These are phyloP conservation scores for Brachionus manjavacas DNA, from an alignment of 1,140 invertebrate genomes.

Conservation along the genomic window DNA sequence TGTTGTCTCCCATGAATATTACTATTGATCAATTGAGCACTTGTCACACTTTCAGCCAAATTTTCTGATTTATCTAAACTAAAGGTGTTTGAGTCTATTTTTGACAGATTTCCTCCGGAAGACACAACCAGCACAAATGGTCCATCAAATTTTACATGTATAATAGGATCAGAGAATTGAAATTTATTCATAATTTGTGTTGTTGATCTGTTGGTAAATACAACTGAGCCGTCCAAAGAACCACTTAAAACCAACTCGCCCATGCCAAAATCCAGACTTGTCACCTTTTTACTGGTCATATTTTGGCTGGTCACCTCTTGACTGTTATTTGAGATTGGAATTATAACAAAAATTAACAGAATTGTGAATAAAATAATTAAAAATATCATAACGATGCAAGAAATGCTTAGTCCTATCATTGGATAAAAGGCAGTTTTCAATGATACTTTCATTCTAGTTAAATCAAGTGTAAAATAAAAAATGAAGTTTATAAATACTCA, in stretches of 20 bases:
- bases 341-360: too few species aligned
- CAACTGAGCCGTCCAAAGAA: not conserved
- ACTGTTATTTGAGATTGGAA: too few species aligned
- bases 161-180: not conserved
- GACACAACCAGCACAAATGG: not conserved
- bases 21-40: not conserved
- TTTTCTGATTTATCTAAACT: not conserved
- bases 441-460: too few species aligned
- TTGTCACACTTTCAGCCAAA: not conserved
- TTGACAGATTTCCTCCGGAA: not conserved
- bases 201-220: not conserved
- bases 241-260: not conserved
- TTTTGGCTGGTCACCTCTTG: too few species aligned
- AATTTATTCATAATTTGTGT: not conserved
- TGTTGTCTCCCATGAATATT: not conserved
- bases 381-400: too few species aligned
- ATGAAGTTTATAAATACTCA: too few species aligned
- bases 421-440: too few species aligned
- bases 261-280: not conserved
- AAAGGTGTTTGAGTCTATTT: not conserved
- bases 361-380: too few species aligned
- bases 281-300: not conserved
- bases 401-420: too few species aligned
- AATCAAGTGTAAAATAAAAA: too few species aligned
- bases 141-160: not conserved